phyloP scores from a whole-genome alignment of 1,140 invertebrate species.

The Caenorhabditis remanei region DNA sequence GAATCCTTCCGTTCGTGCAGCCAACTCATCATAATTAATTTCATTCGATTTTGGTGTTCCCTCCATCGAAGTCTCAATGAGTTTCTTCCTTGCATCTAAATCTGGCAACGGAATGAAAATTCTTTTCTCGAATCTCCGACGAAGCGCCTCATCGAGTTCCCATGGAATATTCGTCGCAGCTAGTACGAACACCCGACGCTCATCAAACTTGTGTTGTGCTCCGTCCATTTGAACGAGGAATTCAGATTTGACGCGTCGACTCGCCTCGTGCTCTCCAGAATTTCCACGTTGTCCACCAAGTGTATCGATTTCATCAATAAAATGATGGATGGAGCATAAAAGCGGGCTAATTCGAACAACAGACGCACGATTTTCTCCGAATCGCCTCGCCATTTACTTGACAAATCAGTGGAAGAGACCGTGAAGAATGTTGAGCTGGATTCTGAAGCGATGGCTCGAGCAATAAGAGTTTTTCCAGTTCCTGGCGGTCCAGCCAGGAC shows the following conservation, averaged over 20 bases:
- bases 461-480: conserved; percentile 98
- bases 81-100: conserved; percentile 59
- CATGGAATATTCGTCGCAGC: conserved; percentile 99
- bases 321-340: conserved; percentile 98
- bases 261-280: conserved; percentile 97
- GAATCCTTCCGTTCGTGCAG: conserved; percentile 39
- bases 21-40: conserved; percentile 42
- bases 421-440: conserved; percentile 99
- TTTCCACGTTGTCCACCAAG: conserved; percentile 94
- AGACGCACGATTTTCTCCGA: conserved; percentile 97
- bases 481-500: conserved; percentile 88
- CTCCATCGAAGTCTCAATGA: conserved; percentile 28
- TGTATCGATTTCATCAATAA: conserved; percentile 99
- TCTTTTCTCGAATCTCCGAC: conserved; percentile 93
- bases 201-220: conserved; percentile 29
- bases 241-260: conserved; percentile 93
- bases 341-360: conserved; percentile 97
- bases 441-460: conserved; percentile 98
- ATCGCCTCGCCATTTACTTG: conserved; percentile 97
- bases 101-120: conserved; percentile 99
- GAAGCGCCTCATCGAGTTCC: conserved; percentile 97
- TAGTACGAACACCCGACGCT: conserved; percentile 90
- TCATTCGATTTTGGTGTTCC: conserved; percentile 13
- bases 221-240: conserved; percentile 98
- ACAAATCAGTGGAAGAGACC: conserved; percentile 95